Conservation (phyloP, 2,888 invertebrate genomes). For the Boloria euphrosyne region DNA sequence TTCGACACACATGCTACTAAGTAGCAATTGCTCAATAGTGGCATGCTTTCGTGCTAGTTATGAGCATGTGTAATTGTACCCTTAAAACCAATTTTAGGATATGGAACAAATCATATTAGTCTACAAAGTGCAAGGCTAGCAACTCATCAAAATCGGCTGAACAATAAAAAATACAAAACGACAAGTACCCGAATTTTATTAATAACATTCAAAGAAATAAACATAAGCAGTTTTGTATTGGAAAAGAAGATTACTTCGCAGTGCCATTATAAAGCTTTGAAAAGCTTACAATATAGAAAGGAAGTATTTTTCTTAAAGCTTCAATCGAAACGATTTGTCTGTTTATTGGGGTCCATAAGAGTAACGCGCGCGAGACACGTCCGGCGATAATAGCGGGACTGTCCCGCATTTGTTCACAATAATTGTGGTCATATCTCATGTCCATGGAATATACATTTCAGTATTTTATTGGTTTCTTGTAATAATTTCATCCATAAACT, state of each 20-base stretch:
- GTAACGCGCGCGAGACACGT: conserved; percentile 57
- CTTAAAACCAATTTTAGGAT: too few relatives aligned
- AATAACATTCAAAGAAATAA: too few relatives aligned
- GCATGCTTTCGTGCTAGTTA: too few relatives aligned
- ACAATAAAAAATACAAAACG: too few relatives aligned
- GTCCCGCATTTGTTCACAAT: conserved; percentile 62
- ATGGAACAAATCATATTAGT: too few relatives aligned
- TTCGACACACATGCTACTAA: too few relatives aligned
- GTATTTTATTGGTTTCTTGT: neutral
- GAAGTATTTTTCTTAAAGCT: conserved; percentile 15
- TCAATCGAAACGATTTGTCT: conserved; percentile 43
- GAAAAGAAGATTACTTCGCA: conserved; percentile 8
- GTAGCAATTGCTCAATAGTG: too few relatives aligned
- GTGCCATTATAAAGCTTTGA: conserved; percentile 1
- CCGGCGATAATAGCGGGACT: conserved; percentile 55
- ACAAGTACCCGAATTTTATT: too few relatives aligned
- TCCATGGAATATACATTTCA: neutral
- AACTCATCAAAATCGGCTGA: too few relatives aligned
- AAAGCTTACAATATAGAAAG: neutral
- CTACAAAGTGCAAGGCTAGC: too few relatives aligned
- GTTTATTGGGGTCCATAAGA: conserved; percentile 64
- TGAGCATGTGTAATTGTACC: too few relatives aligned
- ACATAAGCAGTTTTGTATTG: neutral
- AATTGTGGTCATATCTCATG: conserved; percentile 17
- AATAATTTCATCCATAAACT: neutral